Evolutionary conservation across 2,888 invertebrate genomes (phyloP), one percentile per base, ranked within the genome.

Genomic region (Bugulina stolonifera): DNA sequence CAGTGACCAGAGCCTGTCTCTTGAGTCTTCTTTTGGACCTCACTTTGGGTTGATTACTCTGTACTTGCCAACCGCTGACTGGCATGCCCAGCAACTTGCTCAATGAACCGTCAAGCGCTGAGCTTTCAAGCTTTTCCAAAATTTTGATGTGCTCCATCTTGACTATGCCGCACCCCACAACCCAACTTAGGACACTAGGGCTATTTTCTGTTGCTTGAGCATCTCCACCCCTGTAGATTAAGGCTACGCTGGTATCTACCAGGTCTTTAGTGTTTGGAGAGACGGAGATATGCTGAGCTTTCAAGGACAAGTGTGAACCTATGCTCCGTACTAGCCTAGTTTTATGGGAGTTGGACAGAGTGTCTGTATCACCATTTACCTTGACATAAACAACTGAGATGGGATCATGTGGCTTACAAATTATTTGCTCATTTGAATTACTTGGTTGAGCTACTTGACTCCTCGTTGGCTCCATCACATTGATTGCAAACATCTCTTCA

Each of bases 1-100:
- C 64, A 14, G 64, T 64, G 5, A 64, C 64, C 27, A 64, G 5
- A 64, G n/a, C 27, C 64, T 64, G 64, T n/a, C 64, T 64, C 32
- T 64, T 64, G 29, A 64, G 32, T 25, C 64, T 22, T 64, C 64
- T 64, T 32, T 64, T 64, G 18, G 64, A 14, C 32, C 10, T 5
- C 3, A 32, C 64, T n/a, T 64, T 64, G 2, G 64, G 64, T n/a
- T 64, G 64, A 32, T 64, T 64, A 34, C 64, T 64, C n/a, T 64
- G 64, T n/a, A 64, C 64, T 27, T 64, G 64, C 64, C 64, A 64
- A 10, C 64, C 64, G 32, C 27, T 32, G 10, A 64, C 32, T 64
- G 25, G 29, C 25, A 27, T 32, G 25, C 18, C 34, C 27, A 64
- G 32, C 5, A n/a, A 3, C 32, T 64, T 64, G 18, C 64, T n/a